Percentiles rank a stretch among this genome's conserved stretches.
These are phyloP conservation scores for Aldabrachelys gigantea DNA, from an alignment of 2,113 vertebrate genomes.

Conservation along the genomic window DNA sequence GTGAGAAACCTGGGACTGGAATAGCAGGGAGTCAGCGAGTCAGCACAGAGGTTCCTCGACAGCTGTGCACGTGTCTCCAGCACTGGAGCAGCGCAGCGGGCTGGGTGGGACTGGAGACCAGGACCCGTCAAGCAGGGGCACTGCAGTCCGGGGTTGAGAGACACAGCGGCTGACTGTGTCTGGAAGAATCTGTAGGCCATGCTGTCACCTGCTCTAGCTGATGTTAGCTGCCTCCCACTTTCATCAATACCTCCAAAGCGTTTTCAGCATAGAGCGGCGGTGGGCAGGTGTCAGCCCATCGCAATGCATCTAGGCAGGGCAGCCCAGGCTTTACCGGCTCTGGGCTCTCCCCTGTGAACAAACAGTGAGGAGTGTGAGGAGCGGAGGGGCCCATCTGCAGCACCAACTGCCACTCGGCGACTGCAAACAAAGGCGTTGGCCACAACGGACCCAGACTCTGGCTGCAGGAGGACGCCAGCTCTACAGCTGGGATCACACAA, in stretches of 20 bases:
- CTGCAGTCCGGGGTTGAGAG: neutral
- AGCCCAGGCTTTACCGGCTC: neutral
- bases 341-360: neutral
- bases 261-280: constrained; percentile 9
- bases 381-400: neutral
- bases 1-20: neutral
- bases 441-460: fast-evolving
- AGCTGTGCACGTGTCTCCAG: neutral
- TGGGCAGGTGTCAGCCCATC: constrained; percentile 43
- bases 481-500: neutral
- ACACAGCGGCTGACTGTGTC: neutral
- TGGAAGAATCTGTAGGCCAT: neutral
- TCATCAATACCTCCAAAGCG: neutral
- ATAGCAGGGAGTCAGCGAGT: neutral
- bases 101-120: fast-evolving
- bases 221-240: constrained; percentile 24
- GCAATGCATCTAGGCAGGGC: neutral
- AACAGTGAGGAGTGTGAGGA: neutral
- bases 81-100: neutral
- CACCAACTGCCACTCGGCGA: fast-evolving
- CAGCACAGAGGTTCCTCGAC: neutral
- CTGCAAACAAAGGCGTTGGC: neutral
- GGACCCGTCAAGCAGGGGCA: neutral
- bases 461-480: fast-evolving
- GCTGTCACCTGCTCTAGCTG: neutral